Percentiles rank a stretch among this genome's conserved stretches.
phyloP scores from a whole-genome alignment of 2,888 invertebrate genomes.

The Erebia epiphron region DNA sequence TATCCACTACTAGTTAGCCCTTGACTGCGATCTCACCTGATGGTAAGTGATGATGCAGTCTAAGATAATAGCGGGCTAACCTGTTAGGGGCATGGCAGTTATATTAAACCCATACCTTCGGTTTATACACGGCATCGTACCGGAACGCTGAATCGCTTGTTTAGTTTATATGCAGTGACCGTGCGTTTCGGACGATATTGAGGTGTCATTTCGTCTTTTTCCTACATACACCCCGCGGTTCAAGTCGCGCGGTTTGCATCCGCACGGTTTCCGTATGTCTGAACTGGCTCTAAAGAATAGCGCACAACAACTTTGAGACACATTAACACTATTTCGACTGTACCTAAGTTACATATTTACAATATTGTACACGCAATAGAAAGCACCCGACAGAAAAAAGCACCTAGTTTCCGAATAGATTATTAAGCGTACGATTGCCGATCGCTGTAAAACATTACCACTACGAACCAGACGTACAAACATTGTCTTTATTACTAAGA shows the following conservation, averaged over 20 bases:
- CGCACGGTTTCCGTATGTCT: background rate
- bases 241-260: background rate
- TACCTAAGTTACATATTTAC: slow-evolving; percentile 75
- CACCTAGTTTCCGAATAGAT: slow-evolving; percentile 80
- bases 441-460: slow-evolving; percentile 51
- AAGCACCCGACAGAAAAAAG: slow-evolving; percentile 81
- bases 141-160: too few relatives aligned
- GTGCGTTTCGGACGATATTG: too few relatives aligned
- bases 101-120: too few relatives aligned
- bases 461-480: slow-evolving; percentile 48
- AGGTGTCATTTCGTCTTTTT: too few relatives aligned
- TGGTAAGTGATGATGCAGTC: too few relatives aligned
- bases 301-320: slow-evolving; percentile 31
- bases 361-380: slow-evolving; percentile 76
- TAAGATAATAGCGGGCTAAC: too few relatives aligned
- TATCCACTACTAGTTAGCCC: too few relatives aligned
- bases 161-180: too few relatives aligned
- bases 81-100: too few relatives aligned
- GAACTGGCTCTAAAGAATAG: slow-evolving; percentile 1
- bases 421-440: slow-evolving; percentile 73
- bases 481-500: slow-evolving; percentile 39
- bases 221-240: background rate
- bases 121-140: too few relatives aligned
- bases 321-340: slow-evolving; percentile 45
- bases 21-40: too few relatives aligned